Percentiles rank a stretch among this genome's conserved stretches.
These are phyloP conservation scores for Dryas iulia DNA, from an alignment of 1,140 invertebrate species.

Conservation along the genomic window DNA sequence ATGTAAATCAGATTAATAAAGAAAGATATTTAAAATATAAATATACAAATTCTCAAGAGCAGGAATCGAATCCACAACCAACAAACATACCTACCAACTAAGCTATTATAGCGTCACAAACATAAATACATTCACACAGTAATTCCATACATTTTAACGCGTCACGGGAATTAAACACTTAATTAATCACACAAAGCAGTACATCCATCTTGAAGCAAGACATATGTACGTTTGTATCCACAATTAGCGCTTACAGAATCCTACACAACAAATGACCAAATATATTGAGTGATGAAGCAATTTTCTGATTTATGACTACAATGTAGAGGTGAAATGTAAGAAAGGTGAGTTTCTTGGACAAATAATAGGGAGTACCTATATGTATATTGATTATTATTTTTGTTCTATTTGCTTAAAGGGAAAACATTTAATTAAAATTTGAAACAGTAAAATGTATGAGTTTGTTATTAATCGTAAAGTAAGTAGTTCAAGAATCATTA, in stretches of 20 bases:
- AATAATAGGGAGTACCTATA: neutral
- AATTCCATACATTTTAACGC: neutral
- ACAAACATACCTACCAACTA: neutral
- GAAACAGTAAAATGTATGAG: too few relatives aligned
- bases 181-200: conserved; percentile 23
- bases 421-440: too few relatives aligned
- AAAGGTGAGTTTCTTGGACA: neutral
- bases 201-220: conserved; percentile 16
- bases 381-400: neutral
- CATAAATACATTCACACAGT: neutral
- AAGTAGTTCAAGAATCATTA: too few relatives aligned
- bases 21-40: neutral
- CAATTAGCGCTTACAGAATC: conserved; percentile 30
- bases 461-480: too few relatives aligned
- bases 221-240: conserved; percentile 19
- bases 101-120: neutral
- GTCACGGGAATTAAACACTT: conserved; percentile 10
- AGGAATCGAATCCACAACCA: neutral
- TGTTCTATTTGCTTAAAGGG: too few relatives aligned
- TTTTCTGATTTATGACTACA: neutral
- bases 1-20: too few relatives aligned
- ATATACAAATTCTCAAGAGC: neutral
- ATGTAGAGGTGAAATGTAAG: neutral
- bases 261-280: neutral
- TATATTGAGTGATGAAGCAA: neutral